Percentiles rank a stretch among this genome's conserved stretches.
Evolutionary conservation across 2,797 vertebrate species (phyloP).

Genomic region (Intellagama lesueurii): DNA sequence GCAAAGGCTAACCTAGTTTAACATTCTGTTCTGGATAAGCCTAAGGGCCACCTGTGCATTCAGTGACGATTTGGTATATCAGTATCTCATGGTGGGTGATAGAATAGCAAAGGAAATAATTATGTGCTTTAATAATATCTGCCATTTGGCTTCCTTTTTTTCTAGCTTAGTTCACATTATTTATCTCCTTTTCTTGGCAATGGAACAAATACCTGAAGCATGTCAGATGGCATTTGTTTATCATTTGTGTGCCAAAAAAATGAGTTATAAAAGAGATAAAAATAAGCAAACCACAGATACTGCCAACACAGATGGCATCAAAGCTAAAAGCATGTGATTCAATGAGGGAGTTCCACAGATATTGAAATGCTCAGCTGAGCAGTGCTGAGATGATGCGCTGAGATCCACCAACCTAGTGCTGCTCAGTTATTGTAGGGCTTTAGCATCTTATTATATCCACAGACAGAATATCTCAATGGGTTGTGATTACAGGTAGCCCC

Average conservation of each 20-base stretch:
- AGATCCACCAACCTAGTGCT: background rate
- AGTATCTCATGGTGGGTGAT: background rate
- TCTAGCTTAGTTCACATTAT: background rate
- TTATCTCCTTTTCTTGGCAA: constrained; percentile 25
- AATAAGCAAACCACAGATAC: background rate
- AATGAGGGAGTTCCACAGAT: background rate
- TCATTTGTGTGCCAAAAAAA: constrained; percentile 2
- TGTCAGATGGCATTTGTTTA: constrained; percentile 19
- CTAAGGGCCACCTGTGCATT: too few species aligned
- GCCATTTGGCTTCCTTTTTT: background rate
- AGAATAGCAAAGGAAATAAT: background rate
- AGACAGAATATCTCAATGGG: too few species aligned
- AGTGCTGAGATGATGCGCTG: background rate
- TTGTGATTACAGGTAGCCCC: too few species aligned
- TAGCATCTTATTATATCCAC: too few species aligned
- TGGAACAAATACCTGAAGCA: constrained; percentile 34
- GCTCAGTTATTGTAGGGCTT: too few species aligned
- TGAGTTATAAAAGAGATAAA: background rate
- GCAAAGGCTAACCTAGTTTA: too few species aligned
- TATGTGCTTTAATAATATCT: background rate
- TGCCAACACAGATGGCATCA: background rate
- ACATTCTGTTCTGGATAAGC: too few species aligned
- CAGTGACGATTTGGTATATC: too few species aligned
- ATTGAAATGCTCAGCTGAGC: background rate
- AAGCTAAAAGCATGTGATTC: background rate